Percentiles rank a stretch among this genome's conserved stretches.
Conservation (phyloP, 2,888 invertebrate genomes). For the Petrophora chlorosata region DNA sequence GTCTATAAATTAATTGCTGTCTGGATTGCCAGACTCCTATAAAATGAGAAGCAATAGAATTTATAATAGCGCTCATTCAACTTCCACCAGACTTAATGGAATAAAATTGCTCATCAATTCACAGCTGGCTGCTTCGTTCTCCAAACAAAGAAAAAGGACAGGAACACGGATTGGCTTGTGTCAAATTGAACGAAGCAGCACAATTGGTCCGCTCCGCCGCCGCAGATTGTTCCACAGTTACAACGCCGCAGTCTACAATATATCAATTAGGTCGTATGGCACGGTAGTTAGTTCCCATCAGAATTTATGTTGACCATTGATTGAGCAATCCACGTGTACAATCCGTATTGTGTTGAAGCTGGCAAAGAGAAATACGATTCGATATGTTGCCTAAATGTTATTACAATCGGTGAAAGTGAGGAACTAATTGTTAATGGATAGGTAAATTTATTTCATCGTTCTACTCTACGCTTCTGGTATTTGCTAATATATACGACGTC, state of each 20-base stretch:
- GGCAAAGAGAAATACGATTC: constrained; percentile 7
- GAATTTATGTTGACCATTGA: constrained; percentile 64
- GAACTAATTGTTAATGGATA: constrained; percentile 29
- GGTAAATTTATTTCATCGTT: constrained; percentile 22
- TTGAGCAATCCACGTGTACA: constrained; percentile 51
- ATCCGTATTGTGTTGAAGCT: constrained; percentile 33
- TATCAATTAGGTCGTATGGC: constrained; percentile 69
- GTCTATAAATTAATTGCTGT: constrained; percentile 5
- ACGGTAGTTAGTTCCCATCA: constrained; percentile 56
- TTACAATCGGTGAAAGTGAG: constrained; percentile 15
- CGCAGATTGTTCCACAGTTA: constrained; percentile 7
- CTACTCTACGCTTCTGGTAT: constrained; percentile 10
- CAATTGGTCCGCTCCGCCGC: constrained; percentile 49
- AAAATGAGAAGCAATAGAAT: constrained; percentile 9
- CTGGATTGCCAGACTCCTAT: constrained; percentile 9
- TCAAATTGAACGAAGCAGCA: constrained; percentile 60
- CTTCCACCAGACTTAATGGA: constrained; percentile 10
- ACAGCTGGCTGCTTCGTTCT: constrained; percentile 8
- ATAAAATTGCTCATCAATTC: constrained; percentile 19
- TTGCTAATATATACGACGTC: no score
- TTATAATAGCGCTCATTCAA: constrained; percentile 13
- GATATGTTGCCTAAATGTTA: constrained; percentile 9
- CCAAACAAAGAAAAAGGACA: constrained; percentile 33
- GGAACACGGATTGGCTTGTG: constrained; percentile 49
- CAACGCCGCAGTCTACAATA: constrained; percentile 45